These are phyloP conservation scores for Heliopora coerulea DNA, from an alignment of 92 coral and sea anemone species.

Conservation along the genomic window DNA sequence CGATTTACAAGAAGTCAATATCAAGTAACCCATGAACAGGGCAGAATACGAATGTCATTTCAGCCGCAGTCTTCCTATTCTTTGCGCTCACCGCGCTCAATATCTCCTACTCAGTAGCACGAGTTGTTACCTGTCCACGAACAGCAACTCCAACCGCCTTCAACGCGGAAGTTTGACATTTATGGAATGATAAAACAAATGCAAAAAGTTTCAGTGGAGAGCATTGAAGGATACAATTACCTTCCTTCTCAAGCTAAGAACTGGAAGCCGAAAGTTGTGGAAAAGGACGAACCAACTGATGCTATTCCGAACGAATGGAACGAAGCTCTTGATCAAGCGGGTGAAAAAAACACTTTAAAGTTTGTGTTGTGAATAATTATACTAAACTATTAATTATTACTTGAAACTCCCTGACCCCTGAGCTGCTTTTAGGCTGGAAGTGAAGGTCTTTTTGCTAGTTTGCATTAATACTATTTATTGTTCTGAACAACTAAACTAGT, in stretches of 20 bases:
- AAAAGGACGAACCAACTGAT: constrained; percentile 2
- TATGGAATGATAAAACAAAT: constrained; percentile 19
- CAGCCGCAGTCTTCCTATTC: too few relatives aligned
- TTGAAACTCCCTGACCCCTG: too few relatives aligned
- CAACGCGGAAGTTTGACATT: constrained; percentile 2
- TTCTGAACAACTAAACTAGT: too few relatives aligned
- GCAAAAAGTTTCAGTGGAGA: constrained; percentile 33
- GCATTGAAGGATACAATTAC: constrained; percentile 38
- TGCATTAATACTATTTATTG: too few relatives aligned
- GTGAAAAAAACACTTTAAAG: background rate
- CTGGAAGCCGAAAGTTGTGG: background rate
- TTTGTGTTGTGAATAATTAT: too few relatives aligned
- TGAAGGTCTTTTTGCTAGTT: too few relatives aligned
- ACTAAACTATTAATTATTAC: too few relatives aligned
- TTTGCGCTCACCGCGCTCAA: too few relatives aligned
- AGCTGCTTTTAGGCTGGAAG: too few relatives aligned
- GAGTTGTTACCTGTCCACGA: constrained; percentile 32
- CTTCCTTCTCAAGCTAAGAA: constrained; percentile 18
- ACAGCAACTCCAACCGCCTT: constrained; percentile 9
- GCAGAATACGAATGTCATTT: too few relatives aligned
- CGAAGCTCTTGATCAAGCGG: constrained; percentile 14
- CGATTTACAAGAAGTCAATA: too few relatives aligned
- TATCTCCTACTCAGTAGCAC: background rate
- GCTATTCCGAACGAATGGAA: constrained; percentile 28
- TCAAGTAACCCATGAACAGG: too few relatives aligned